These are phyloP conservation scores for Heliconius sara DNA, from an alignment of 2,888 invertebrate genomes.

Conservation along the genomic window DNA sequence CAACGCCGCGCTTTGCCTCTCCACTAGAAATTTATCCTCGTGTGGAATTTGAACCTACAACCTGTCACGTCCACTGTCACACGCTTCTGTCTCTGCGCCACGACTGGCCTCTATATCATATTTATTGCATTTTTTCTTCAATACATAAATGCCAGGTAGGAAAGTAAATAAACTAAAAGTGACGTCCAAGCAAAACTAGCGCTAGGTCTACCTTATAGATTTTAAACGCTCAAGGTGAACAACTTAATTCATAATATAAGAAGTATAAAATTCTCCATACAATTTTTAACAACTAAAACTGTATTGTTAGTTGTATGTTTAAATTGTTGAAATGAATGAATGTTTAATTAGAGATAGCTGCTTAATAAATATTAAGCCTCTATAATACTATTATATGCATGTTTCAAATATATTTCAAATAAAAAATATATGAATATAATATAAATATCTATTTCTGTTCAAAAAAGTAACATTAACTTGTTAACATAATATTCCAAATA, in stretches of 20 bases:
- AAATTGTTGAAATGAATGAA: too few relatives aligned
- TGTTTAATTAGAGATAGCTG: background rate
- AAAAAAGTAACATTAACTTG: too few relatives aligned
- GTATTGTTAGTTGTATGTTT: background rate
- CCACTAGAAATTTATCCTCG: too few relatives aligned
- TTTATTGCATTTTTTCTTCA: background rate
- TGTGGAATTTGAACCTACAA: too few relatives aligned
- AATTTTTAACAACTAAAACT: background rate
- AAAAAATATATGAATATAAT: too few relatives aligned
- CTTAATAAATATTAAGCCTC: background rate
- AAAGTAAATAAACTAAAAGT: background rate
- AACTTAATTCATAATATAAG: constrained; percentile 56
- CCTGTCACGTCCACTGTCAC: too few relatives aligned
- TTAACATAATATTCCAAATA: background rate
- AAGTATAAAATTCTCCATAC: background rate
- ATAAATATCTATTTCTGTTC: too few relatives aligned
- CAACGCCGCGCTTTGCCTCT: too few relatives aligned
- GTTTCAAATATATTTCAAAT: too few relatives aligned
- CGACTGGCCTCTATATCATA: background rate
- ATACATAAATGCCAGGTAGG: background rate
- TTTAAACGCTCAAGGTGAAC: constrained; percentile 75
- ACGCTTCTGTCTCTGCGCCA: too few relatives aligned
- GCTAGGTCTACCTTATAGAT: constrained; percentile 58
- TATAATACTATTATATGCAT: too few relatives aligned
- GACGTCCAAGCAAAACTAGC: background rate